These are phyloP conservation scores for Caprella mutica DNA, from an alignment of 2,888 invertebrate species.

Conservation along the genomic window DNA sequence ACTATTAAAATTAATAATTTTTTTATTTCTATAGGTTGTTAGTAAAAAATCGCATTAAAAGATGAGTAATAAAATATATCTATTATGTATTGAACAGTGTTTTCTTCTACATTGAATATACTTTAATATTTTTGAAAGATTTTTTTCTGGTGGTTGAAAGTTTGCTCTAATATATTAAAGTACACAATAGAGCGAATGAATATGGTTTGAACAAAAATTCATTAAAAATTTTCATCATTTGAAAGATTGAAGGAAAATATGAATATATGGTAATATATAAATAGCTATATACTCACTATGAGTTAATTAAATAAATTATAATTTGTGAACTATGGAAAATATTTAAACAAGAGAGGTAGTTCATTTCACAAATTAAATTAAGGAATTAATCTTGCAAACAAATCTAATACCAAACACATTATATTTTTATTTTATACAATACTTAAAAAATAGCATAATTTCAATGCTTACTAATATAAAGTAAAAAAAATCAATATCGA, in stretches of 20 bases:
- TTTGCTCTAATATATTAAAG: neutral
- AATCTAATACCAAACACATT: too few relatives aligned
- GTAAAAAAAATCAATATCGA: too few relatives aligned
- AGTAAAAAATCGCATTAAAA: too few relatives aligned
- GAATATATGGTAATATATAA: constrained; percentile 8
- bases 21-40: neutral
- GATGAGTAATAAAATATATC: too few relatives aligned
- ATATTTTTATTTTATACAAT: neutral
- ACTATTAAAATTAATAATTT: neutral
- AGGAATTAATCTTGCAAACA: too few relatives aligned
- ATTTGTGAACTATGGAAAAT: neutral
- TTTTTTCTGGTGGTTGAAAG: neutral
- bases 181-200: too few relatives aligned
- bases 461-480: too few relatives aligned
- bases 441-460: neutral
- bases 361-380: too few relatives aligned
- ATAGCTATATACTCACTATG: constrained; percentile 9
- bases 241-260: constrained; percentile 4
- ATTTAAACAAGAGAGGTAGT: too few relatives aligned
- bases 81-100: too few relatives aligned
- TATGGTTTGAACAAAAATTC: constrained; percentile 1
- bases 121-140: neutral
- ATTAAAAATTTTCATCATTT: constrained; percentile 13
- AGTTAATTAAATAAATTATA: constrained; percentile 6
- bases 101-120: neutral